Evolutionary conservation across 2,888 invertebrate genomes (phyloP), one percentile per base, ranked within the genome.

Genomic region (Linnaemya tessellans): DNA sequence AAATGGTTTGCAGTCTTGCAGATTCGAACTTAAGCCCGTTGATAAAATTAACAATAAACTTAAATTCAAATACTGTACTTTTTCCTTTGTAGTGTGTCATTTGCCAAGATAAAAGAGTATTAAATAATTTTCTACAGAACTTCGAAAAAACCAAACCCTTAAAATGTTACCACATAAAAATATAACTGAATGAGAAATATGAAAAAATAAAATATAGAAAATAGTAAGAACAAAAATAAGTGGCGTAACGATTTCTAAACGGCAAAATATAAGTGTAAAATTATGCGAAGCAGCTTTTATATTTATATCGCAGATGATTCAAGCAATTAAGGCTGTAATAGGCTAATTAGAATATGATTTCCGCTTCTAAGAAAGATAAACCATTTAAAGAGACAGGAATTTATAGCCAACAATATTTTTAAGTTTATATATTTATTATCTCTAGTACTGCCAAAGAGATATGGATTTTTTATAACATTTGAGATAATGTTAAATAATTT

Each of bases 271-370:
- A 58, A 65, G n/a, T 22, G 3, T 56, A 13, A 67, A 67, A 67
- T 46, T 56, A 25, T 58, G 20, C 46, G 9, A 77, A 67, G 67
- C n/a, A n/a, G 5, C 15, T 58, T 30, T 58, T 56, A 35, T 60
- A 18, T 58, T 67, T 46, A 68, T 68, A 68, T 25, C 49, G 38
- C 46, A 56, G 30, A 58, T 67, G 67, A 58, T 38, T 77, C 67
- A 67, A n/a, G n/a, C 22, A 38, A 58, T 49, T 68, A 49, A 22
- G n/a, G 25, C 30, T 49, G 58, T 67, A 60, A 60, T 13, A 35
- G 43, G 13, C 15, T 54, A 68, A 68, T 78, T 49, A 56, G 25
- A 20, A 46, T 46, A 35, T 68, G 38, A 78, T 67, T 78, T 60
- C 46, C 7, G 46, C 1, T 3, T 54, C 2, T 58, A n/a, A 30